A percentile compares a stretch with the other conserved stretches of the same genome.
Conservation (phyloP, 2,888 invertebrate species). For the Boloria euphrosyne region DNA sequence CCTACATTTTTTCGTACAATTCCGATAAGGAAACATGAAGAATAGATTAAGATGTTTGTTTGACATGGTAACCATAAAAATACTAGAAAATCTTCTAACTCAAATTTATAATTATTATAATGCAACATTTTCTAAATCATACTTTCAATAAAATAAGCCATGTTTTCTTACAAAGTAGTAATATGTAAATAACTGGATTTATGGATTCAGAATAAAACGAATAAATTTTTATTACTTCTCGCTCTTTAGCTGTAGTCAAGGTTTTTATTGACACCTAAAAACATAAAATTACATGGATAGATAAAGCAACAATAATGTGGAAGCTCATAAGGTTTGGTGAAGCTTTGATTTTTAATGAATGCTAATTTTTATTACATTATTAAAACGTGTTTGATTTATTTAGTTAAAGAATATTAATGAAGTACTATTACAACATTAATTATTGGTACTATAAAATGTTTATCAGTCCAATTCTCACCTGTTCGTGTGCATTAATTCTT, state of each 20-base stretch:
- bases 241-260: slow-evolving; percentile 49
- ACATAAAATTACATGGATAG: slow-evolving; percentile 56
- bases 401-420: slow-evolving; percentile 31
- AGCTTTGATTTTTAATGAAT: slow-evolving; percentile 43
- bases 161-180: slow-evolving; percentile 36
- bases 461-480: slow-evolving; percentile 35
- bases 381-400: slow-evolving; percentile 39
- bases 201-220: slow-evolving; percentile 51
- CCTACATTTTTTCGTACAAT: no score
- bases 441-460: slow-evolving; percentile 35
- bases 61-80: no score
- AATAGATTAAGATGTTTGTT: no score
- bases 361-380: slow-evolving; percentile 36
- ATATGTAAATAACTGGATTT: slow-evolving; percentile 63
- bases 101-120: no score
- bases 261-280: slow-evolving; percentile 54
- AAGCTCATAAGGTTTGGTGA: slow-evolving; percentile 46
- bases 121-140: no score
- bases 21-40: no score
- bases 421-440: slow-evolving; percentile 31
- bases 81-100: no score
- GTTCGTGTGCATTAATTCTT: slow-evolving; percentile 8
- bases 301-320: slow-evolving; percentile 47
- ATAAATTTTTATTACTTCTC: slow-evolving; percentile 49
- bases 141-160: slow-evolving; percentile 8